phyloP scores from a whole-genome alignment of 2,113 vertebrate genomes.

The Datnioides undecimradiatus region DNA sequence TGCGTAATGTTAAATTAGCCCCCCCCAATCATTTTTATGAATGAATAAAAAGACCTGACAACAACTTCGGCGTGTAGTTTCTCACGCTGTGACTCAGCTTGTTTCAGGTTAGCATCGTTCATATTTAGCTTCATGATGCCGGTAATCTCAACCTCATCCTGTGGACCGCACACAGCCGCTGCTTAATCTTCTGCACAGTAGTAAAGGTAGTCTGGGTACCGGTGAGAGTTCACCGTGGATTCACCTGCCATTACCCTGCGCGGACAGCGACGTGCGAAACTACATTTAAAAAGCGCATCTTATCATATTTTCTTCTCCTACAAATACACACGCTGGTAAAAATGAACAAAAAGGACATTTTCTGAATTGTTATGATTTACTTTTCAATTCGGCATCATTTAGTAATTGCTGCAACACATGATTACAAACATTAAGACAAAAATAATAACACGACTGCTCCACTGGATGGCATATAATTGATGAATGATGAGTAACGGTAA shows the following conservation, averaged over 20 bases:
- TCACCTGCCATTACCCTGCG: neutral
- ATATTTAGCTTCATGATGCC: too few species aligned
- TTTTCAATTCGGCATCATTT: neutral
- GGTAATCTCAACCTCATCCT: neutral
- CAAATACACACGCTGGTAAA: fast-evolving
- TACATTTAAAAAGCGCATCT: neutral
- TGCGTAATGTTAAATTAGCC: constrained; percentile 31
- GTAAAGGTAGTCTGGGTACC: constrained; percentile 1
- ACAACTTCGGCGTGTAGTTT: constrained; percentile 9
- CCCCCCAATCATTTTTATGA: constrained; percentile 25
- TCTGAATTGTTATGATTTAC: neutral
- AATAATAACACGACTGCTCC: neutral
- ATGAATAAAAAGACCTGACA: constrained; percentile 39
- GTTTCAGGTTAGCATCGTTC: neutral
- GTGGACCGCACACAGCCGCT: neutral
- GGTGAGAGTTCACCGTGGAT: neutral
- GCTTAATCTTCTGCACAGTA: neutral
- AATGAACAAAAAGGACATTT: fast-evolving
- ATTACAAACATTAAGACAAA: neutral
- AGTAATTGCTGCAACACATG: neutral
- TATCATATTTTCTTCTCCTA: neutral
- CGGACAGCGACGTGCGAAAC: neutral
- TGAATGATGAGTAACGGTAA: too few species aligned
- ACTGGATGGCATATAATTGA: too few species aligned
- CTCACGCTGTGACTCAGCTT: constrained; percentile 19